phyloP scores from a whole-genome alignment of 2,888 invertebrate genomes.

The Tipula unca region DNA sequence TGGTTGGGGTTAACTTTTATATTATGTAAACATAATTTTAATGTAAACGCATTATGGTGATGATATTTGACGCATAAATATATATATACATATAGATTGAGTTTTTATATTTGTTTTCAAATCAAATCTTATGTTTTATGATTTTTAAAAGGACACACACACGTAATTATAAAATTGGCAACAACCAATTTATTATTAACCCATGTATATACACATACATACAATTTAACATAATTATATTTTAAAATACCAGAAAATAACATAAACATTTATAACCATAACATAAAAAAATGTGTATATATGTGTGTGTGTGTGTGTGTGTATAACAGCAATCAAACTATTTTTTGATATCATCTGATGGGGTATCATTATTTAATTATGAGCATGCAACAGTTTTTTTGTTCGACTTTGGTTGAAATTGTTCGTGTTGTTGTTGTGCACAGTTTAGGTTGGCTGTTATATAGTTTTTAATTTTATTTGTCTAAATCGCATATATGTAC shows the following conservation, averaged over 20 bases:
- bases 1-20: not conserved
- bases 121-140: not conserved
- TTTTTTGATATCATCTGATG: not conserved
- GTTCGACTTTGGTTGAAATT: not conserved
- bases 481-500: too few relatives aligned
- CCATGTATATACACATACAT: too few relatives aligned
- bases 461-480: not conserved
- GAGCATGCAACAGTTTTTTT: not conserved
- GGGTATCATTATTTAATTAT: not conserved
- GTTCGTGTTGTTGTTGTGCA: not conserved
- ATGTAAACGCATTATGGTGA: not conserved
- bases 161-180: not conserved
- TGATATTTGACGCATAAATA: not conserved
- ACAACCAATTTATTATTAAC: not conserved
- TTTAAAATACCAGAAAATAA: not conserved
- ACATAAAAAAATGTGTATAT: too few relatives aligned
- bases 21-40: conserved; percentile 1
- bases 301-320: too few relatives aligned
- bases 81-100: not conserved
- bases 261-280: not conserved
- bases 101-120: not conserved
- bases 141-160: not conserved
- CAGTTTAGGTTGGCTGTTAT: not conserved
- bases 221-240: not conserved
- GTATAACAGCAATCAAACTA: not conserved